A percentile compares a stretch with the other conserved stretches of the same genome.
These are phyloP conservation scores for Gila orcuttii DNA, from an alignment of 2,113 vertebrate species.

Conservation along the genomic window DNA sequence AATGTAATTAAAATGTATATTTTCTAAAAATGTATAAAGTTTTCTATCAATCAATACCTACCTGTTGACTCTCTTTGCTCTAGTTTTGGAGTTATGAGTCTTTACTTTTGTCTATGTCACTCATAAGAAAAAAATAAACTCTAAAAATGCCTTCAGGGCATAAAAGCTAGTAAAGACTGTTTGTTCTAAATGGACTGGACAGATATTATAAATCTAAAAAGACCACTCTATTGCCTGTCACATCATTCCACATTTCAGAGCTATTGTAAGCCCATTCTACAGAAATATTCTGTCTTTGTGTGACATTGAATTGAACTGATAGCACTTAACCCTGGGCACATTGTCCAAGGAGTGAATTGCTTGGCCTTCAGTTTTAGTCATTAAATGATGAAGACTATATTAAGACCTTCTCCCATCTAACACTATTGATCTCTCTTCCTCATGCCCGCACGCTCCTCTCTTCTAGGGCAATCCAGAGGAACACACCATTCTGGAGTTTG, in stretches of 20 bases:
- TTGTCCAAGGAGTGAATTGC: neutral
- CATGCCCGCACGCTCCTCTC: neutral
- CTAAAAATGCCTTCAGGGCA: too few species aligned
- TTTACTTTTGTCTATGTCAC: too few species aligned
- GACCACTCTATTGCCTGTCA: too few species aligned
- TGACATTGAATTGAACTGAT: neutral
- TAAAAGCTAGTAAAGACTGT: too few species aligned
- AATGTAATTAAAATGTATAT: too few species aligned
- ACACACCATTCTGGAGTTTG: slow-evolving; percentile 97
- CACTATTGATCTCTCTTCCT: too few species aligned
- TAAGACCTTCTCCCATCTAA: neutral
- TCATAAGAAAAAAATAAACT: too few species aligned
- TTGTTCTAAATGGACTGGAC: neutral
- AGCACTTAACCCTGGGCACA: neutral
- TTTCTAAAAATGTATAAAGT: too few species aligned
- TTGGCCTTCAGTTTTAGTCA: neutral
- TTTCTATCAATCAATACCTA: too few species aligned
- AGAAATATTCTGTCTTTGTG: neutral
- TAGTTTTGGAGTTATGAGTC: too few species aligned
- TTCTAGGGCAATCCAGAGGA: slow-evolving; percentile 97
- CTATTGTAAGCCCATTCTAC: neutral
- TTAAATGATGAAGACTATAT: neutral
- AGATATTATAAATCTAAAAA: neutral
- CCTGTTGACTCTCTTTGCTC: too few species aligned
- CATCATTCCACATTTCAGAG: neutral